These are phyloP conservation scores for Elymnias hypermnestra DNA, from an alignment of 1,140 invertebrate genomes.

Conservation along the genomic window DNA sequence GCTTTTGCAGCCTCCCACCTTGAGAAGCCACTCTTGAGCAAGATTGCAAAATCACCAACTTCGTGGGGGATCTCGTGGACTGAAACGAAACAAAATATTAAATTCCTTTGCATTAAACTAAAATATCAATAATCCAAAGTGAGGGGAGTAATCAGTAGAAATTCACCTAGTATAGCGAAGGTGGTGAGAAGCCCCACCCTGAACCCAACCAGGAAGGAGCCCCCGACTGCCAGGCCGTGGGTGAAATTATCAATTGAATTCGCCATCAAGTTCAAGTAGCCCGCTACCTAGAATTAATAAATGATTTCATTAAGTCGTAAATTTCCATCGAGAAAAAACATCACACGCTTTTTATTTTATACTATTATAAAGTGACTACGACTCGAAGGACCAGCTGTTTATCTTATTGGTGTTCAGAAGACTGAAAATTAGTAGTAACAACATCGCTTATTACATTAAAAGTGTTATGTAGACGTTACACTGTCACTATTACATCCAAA, in stretches of 20 bases:
- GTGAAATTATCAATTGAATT: slow-evolving; percentile 99
- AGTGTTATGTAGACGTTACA: too few relatives aligned
- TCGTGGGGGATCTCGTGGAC: slow-evolving; percentile 99
- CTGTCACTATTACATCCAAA: too few relatives aligned
- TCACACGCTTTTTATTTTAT: too few relatives aligned
- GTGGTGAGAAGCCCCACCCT: slow-evolving; percentile 93
- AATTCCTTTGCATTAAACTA: not conserved
- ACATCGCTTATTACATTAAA: too few relatives aligned
- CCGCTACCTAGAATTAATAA: slow-evolving; percentile 80
- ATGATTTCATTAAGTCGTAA: too few relatives aligned
- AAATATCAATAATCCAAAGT: too few relatives aligned
- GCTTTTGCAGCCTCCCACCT: slow-evolving; percentile 95
- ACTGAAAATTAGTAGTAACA: too few relatives aligned
- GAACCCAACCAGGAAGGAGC: slow-evolving; percentile 93
- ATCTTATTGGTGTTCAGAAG: too few relatives aligned
- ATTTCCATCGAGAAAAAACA: too few relatives aligned
- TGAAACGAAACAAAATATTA: slow-evolving; percentile 27
- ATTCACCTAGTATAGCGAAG: slow-evolving; percentile 85
- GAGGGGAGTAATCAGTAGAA: too few relatives aligned
- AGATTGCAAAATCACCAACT: slow-evolving; percentile 97
- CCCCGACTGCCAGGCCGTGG: slow-evolving; percentile 96
- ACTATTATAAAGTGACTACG: too few relatives aligned
- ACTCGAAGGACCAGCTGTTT: too few relatives aligned
- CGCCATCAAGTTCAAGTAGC: slow-evolving; percentile 95
- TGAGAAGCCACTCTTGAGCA: slow-evolving; percentile 94